Conservation (phyloP, 2,888 invertebrate species). For the Philopedon plagiatum region DNA sequence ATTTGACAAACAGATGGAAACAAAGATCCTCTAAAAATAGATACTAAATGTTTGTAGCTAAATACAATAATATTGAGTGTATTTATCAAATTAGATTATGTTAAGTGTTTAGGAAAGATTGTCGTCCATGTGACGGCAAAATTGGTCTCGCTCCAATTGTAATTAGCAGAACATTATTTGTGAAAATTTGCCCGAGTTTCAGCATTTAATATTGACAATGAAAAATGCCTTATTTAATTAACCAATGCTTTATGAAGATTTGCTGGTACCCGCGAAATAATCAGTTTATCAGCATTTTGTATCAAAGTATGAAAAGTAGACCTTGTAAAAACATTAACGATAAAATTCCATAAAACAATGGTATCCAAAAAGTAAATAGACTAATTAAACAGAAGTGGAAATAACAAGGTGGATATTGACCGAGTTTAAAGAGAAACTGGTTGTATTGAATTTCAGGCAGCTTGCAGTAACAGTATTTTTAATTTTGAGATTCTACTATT, state of each 20-base stretch:
- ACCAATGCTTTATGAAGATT: too few relatives aligned
- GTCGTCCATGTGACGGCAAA: neutral
- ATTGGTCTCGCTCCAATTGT: neutral
- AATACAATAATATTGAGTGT: neutral
- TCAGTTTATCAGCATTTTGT: too few relatives aligned
- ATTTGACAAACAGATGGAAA: neutral
- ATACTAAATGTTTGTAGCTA: neutral
- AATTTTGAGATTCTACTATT: neutral
- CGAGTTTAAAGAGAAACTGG: neutral
- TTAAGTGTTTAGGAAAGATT: neutral
- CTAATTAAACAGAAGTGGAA: neutral
- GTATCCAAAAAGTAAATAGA: neutral
- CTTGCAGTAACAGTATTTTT: neutral
- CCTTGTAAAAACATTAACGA: neutral
- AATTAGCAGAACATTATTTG: too few relatives aligned
- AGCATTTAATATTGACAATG: too few relatives aligned
- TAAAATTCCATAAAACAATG: neutral
- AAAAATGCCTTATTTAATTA: too few relatives aligned
- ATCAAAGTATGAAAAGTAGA: neutral
- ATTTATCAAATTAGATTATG: neutral
- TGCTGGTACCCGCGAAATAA: too few relatives aligned
- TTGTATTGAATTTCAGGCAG: neutral
- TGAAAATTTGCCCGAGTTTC: too few relatives aligned
- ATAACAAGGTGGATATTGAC: neutral
- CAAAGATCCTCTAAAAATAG: neutral